phyloP scores from a whole-genome alignment of 2,113 vertebrate genomes.

The Malurus elegans region DNA sequence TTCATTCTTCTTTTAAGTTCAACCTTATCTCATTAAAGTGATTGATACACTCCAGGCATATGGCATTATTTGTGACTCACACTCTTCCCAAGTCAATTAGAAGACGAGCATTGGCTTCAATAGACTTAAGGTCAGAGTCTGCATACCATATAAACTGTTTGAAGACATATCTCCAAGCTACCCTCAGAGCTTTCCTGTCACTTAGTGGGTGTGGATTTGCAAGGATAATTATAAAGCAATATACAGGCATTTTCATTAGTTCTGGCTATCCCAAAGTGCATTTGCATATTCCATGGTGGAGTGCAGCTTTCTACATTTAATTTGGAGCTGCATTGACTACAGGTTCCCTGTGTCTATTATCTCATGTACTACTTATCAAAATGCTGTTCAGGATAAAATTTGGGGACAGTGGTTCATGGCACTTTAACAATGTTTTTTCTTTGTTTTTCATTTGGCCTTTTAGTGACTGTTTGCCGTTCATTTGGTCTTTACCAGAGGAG shows the following conservation, averaged over 20 bases:
- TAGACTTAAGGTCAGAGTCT: background rate
- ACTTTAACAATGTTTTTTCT: background rate
- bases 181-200: background rate
- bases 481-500: background rate
- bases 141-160: background rate
- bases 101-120: background rate
- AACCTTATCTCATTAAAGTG: background rate
- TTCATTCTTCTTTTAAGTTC: background rate
- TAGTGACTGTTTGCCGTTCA: background rate
- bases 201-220: background rate
- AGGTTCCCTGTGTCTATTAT: background rate
- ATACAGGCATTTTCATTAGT: background rate
- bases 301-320: background rate
- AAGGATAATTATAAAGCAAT: background rate
- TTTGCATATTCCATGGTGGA: background rate
- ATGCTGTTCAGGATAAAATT: background rate
- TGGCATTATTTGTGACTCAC: background rate
- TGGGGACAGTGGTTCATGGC: background rate
- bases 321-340: background rate
- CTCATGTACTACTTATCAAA: background rate
- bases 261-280: background rate
- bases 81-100: background rate
- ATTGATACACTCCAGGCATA: background rate
- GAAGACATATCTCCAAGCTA: background rate
- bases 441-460: background rate